Evolutionary conservation across 2,113 vertebrate genomes (phyloP), one percentile per base, ranked within the genome.

Genomic region (Progne subis): DNA sequence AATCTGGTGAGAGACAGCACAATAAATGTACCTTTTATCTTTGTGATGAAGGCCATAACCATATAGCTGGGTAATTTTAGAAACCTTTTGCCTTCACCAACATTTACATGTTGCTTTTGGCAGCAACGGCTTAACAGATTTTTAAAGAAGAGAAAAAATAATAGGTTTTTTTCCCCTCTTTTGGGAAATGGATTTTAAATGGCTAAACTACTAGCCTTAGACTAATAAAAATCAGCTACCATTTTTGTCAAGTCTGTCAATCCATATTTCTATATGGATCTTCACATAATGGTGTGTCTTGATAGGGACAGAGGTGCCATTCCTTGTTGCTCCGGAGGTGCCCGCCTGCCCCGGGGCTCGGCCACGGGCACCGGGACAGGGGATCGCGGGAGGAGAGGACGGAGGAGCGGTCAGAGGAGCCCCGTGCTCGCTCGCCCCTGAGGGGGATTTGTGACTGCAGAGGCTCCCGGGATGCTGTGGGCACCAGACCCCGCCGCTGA

Each of bases 141-240:
- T 98, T 98, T 98, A 98, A 98, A 97, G 96, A 97, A 97, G 93
- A 98, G 97, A 95, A 96, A 94, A 97, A 97, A 91, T 97, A 96
- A 88, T 97, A 95, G 95, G 83, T 97, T 98, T 97, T 97, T 97
- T 98, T 97, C 97, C 96, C 95, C 96, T 97, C 94, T 98, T 98
- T 96, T 77, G 97, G 98, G 98, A 98, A 98, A 98, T 98, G 96
- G 97, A 97, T 97, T 98, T 98, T 98, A 98, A 98, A 97, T 98
- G 98, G 98, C 98, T 98, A 98, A 98, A 96, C 97, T 97, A 95
- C 97, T 98, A 98, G 98, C 98, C 98, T 97, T 98, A 98, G 97
- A 97, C 97, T 97, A 98, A 98, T 96, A 98, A 97, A 97, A 97
- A 97, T 96, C 96, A 97, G 95, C 97, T 97, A 97, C 97, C 96